phyloP scores from a whole-genome alignment of 2,888 invertebrate genomes.

The Imbricaverruca yamaguchii region DNA sequence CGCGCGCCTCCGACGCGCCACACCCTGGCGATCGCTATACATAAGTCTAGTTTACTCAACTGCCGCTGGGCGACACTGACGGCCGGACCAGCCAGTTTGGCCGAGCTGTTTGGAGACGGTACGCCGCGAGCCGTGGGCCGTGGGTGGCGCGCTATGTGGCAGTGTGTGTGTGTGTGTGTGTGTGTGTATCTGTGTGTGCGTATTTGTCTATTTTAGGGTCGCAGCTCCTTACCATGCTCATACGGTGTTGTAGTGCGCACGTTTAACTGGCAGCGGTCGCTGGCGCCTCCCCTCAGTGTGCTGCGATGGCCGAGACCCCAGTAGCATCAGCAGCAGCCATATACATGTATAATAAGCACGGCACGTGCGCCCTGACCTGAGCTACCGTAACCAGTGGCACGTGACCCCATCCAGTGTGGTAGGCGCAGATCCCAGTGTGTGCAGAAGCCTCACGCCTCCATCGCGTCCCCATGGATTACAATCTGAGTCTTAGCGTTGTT shows the following conservation, averaged over 20 bases:
- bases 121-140: too few relatives aligned
- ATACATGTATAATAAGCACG: not conserved
- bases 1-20: not conserved
- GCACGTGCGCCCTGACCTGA: too few relatives aligned
- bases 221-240: slow-evolving; percentile 18
- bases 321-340: not conserved
- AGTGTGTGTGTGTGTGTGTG: not conserved
- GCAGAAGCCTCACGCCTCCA: too few relatives aligned
- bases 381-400: too few relatives aligned
- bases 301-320: not conserved
- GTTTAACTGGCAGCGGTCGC: not conserved
- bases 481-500: not conserved
- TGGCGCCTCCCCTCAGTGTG: not conserved
- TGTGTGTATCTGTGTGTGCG: not conserved
- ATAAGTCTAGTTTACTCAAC: not conserved
- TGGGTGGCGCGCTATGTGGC: too few relatives aligned
- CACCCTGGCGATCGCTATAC: not conserved
- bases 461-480: not conserved
- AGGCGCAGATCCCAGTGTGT: too few relatives aligned
- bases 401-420: too few relatives aligned
- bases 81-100: not conserved
- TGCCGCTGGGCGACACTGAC: not conserved
- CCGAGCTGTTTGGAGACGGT: not conserved
- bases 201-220: not conserved
- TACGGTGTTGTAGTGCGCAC: not conserved